phyloP scores from a whole-genome alignment of 2,113 vertebrate species.

The Charina bottae region DNA sequence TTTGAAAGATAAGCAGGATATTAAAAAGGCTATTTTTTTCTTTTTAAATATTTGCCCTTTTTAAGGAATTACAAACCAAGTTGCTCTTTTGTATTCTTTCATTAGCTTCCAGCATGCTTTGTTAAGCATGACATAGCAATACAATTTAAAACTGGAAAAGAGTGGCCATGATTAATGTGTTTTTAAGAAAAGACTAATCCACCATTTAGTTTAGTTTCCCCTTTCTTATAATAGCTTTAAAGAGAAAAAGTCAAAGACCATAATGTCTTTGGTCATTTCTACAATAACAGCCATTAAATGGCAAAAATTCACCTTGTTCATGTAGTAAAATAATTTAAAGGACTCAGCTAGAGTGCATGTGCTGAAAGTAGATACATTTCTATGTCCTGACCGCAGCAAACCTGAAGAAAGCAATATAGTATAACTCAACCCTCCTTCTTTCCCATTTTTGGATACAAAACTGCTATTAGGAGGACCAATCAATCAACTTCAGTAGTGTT shows the following conservation, averaged over 20 bases:
- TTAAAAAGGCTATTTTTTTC: constrained; percentile 54
- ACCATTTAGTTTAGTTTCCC: constrained; percentile 39
- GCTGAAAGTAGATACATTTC: constrained; percentile 25
- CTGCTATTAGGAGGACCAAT: not conserved
- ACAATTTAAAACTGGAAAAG: constrained; percentile 35
- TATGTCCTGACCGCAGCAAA: not conserved
- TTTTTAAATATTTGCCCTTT: constrained; percentile 31
- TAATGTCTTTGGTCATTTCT: constrained; percentile 27
- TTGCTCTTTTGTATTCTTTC: constrained; percentile 43
- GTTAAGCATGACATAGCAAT: constrained; percentile 44
- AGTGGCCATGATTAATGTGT: constrained; percentile 16
- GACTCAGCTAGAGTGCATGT: not conserved
- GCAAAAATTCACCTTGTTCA: not conserved
- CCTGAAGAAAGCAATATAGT: not conserved
- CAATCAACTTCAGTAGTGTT: not conserved
- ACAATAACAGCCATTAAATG: constrained; percentile 36
- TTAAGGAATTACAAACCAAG: constrained; percentile 33
- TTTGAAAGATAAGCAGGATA: constrained; percentile 58
- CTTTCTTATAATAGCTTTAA: constrained; percentile 18
- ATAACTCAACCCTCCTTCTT: not conserved
- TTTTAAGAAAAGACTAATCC: constrained; percentile 44
- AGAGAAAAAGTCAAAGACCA: not conserved
- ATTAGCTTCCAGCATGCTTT: constrained; percentile 51
- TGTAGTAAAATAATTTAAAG: constrained; percentile 24
- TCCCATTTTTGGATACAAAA: not conserved